phyloP scores from a whole-genome alignment of 2,888 invertebrate genomes.

The Blastobasis lacticolella region DNA sequence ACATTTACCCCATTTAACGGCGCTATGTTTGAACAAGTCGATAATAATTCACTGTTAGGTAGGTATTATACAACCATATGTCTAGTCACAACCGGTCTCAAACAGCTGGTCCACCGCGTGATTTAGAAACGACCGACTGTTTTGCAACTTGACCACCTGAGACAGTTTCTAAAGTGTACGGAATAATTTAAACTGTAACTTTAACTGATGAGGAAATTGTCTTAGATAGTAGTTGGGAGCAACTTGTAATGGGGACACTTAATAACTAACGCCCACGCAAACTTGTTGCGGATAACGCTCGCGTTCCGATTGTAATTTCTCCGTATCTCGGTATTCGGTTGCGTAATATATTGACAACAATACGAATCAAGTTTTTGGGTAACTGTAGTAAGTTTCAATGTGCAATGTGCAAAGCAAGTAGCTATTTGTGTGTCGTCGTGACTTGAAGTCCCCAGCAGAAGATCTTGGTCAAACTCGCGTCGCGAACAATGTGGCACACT shows the following conservation, averaged over 20 bases:
- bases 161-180: constrained; percentile 28
- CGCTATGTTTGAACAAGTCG: constrained; percentile 14
- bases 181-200: constrained; percentile 17
- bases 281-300: not conserved
- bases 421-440: too few relatives aligned
- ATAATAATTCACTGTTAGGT: constrained; percentile 22
- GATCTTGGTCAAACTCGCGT: too few relatives aligned
- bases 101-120: constrained; percentile 36
- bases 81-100: constrained; percentile 18
- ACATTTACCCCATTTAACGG: constrained; percentile 18
- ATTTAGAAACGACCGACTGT: constrained; percentile 52
- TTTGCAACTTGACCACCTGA: constrained; percentile 59
- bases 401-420: too few relatives aligned
- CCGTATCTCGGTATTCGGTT: too few relatives aligned
- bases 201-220: constrained; percentile 20
- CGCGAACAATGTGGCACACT: too few relatives aligned
- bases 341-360: too few relatives aligned
- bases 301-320: too few relatives aligned
- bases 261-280: constrained; percentile 1
- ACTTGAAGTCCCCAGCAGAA: too few relatives aligned
- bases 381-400: too few relatives aligned
- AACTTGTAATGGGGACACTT: constrained; percentile 7
- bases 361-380: too few relatives aligned
- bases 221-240: constrained; percentile 8
- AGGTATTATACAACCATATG: too few relatives aligned